Percentiles rank a stretch among this genome's conserved stretches.
phyloP scores from a whole-genome alignment of 2,888 invertebrate species.

The Chaetogeoica ovagalla region DNA sequence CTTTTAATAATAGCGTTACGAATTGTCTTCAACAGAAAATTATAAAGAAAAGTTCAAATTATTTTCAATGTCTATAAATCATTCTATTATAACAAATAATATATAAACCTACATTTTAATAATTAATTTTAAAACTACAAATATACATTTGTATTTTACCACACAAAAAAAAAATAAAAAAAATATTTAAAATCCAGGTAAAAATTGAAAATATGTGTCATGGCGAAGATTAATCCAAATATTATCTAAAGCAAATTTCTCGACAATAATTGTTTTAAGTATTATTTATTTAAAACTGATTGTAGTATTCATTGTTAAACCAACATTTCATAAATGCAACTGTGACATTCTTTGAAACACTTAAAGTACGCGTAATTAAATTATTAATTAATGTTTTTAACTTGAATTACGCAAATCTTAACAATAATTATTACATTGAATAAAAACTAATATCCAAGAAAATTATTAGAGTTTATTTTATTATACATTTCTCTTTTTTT shows the following conservation, averaged over 20 bases:
- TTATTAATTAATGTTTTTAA: neutral
- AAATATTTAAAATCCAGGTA: neutral
- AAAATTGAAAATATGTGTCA: neutral
- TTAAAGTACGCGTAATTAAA: conserved; percentile 5
- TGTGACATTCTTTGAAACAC: neutral
- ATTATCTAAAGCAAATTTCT: neutral
- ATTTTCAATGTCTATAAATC: neutral
- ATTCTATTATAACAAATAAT: neutral
- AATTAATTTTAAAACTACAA: neutral
- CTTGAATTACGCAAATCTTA: conserved; percentile 4
- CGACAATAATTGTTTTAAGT: neutral
- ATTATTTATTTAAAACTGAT: conserved; percentile 12
- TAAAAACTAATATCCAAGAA: conserved; percentile 17
- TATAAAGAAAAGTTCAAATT: neutral
- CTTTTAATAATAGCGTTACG: conserved; percentile 1
- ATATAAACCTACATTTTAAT: neutral
- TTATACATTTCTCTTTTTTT: neutral
- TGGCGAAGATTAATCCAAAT: neutral
- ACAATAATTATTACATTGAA: neutral
- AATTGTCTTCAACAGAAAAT: neutral
- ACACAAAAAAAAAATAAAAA: neutral
- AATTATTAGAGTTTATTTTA: neutral
- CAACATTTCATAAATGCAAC: neutral
- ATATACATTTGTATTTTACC: neutral
- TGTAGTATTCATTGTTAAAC: neutral